Conservation (phyloP, 2,888 invertebrate genomes). For the Miltochrista miniata region DNA sequence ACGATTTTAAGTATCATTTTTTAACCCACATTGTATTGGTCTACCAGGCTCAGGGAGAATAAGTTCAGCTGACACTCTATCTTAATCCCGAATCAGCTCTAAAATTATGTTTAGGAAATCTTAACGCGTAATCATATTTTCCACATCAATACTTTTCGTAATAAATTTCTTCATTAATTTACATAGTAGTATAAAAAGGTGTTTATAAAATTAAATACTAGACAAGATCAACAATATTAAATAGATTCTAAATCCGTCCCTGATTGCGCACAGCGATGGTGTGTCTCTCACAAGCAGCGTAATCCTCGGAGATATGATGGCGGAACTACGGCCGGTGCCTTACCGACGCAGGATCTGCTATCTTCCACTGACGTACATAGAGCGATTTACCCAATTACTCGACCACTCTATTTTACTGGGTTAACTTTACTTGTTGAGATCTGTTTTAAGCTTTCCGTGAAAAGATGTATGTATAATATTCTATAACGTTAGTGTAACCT, state of each 20-base stretch:
- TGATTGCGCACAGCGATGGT: constrained; percentile 19
- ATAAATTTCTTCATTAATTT: too few relatives aligned
- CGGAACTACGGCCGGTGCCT: constrained; percentile 24
- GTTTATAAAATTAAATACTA: background rate
- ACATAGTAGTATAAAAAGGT: background rate
- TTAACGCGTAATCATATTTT: too few relatives aligned
- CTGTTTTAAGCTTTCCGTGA: constrained; percentile 6
- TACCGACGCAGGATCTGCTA: constrained; percentile 32
- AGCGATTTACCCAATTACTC: constrained; percentile 35
- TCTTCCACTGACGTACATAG: constrained; percentile 27
- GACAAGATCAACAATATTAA: background rate
- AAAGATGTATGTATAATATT: constrained; percentile 25
- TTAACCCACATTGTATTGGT: too few relatives aligned
- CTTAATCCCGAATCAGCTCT: too few relatives aligned
- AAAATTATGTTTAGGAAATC: too few relatives aligned
- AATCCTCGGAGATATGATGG: constrained; percentile 36
- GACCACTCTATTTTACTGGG: constrained; percentile 15
- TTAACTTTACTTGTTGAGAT: background rate
- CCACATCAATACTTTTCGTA: too few relatives aligned
- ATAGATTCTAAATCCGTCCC: constrained; percentile 17
- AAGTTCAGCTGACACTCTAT: too few relatives aligned
- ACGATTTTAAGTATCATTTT: too few relatives aligned
- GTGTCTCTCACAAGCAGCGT: constrained; percentile 34
- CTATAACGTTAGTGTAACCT: constrained; percentile 17
- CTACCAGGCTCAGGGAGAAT: too few relatives aligned